A percentile compares a stretch with the other conserved stretches of the same genome.
Evolutionary conservation across 2,797 vertebrate species (phyloP).

Genomic region (Tiaroga cobitis): DNA sequence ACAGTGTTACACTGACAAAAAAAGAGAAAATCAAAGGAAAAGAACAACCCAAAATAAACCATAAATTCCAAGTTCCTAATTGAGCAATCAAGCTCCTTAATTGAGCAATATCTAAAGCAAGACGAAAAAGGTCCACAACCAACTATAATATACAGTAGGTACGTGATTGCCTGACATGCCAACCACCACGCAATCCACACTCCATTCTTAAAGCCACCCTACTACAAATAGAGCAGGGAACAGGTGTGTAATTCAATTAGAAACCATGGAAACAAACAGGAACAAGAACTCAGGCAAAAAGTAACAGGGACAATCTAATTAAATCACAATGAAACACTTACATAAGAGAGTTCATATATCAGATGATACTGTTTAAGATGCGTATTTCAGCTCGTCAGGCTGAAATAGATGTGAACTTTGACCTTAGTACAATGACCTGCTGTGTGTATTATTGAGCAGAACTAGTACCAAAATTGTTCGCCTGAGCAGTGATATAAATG

Average conservation of each 20-base stretch:
- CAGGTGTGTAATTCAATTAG: background rate
- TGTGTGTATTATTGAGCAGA: conserved; percentile 33
- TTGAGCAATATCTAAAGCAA: no score
- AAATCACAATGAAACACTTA: background rate
- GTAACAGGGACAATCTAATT: background rate
- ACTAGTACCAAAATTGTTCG: conserved; percentile 9
- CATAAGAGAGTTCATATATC: background rate
- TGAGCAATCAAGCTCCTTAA: no score
- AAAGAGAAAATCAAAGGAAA: no score
- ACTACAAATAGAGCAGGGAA: background rate
- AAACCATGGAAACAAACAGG: background rate
- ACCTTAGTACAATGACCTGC: conserved; percentile 23
- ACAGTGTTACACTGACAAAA: no score
- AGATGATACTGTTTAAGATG: background rate
- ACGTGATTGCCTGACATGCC: no score
- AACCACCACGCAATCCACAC: no score
- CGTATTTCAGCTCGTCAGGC: background rate
- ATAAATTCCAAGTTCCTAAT: no score
- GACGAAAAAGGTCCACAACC: no score
- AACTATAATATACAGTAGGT: no score
- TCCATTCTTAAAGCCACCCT: no score
- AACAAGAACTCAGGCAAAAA: background rate
- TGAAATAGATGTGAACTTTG: conserved; percentile 33
- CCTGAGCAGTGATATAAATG: conserved; percentile 34
- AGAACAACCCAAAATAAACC: no score